Conservation (phyloP, 2,797 vertebrate genomes). For the Epinephelus awoara region DNA sequence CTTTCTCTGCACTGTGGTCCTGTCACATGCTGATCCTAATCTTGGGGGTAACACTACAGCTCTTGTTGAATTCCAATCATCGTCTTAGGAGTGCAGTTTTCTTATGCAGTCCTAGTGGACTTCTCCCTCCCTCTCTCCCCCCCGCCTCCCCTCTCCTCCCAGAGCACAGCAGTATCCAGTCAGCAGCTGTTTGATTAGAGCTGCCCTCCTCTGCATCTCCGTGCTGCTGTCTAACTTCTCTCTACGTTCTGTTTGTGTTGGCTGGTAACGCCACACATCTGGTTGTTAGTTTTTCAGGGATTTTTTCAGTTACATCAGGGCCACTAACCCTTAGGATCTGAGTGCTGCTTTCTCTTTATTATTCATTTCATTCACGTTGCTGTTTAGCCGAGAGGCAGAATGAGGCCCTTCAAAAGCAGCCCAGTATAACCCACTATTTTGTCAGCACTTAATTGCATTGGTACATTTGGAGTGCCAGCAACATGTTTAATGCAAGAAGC, state of each 20-base stretch:
- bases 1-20: background rate
- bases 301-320: constrained; percentile 15
- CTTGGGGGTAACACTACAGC: background rate
- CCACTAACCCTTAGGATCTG: constrained; percentile 40
- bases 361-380: constrained; percentile 49
- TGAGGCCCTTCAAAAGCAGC: constrained; percentile 39
- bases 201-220: constrained; percentile 1
- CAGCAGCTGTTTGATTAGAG: constrained; percentile 33
- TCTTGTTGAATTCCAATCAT: constrained; percentile 20
- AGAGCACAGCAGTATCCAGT: constrained; percentile 9
- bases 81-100: constrained; percentile 6
- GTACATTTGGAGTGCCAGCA: constrained; percentile 47
- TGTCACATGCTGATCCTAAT: background rate
- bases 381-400: constrained; percentile 53
- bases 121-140: no score
- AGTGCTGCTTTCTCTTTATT: constrained; percentile 46
- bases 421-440: constrained; percentile 46
- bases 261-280: constrained; percentile 41
- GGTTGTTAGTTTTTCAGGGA: constrained; percentile 7
- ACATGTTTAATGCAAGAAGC: constrained; percentile 58
- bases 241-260: constrained; percentile 32
- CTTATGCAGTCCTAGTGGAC: background rate
- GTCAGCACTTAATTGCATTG: constrained; percentile 57
- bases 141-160: background rate
- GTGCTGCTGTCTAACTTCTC: background rate